These are phyloP conservation scores for Pachymerium ferrugineum DNA, from an alignment of 2,888 invertebrate species.

Conservation along the genomic window DNA sequence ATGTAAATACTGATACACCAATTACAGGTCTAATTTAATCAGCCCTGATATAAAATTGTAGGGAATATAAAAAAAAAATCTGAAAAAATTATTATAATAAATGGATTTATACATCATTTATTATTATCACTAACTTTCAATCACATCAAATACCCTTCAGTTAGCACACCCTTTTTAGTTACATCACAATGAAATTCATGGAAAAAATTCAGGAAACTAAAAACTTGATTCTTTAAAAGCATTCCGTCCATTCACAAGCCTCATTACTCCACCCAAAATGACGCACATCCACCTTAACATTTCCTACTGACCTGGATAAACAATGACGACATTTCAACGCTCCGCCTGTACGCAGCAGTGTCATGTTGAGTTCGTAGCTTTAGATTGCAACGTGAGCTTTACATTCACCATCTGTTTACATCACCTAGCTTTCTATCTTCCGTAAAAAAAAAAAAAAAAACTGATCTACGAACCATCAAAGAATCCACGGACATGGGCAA, in stretches of 20 bases:
- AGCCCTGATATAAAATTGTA: too few species aligned
- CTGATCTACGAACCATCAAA: not conserved
- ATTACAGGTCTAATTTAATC: too few species aligned
- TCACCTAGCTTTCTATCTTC: not conserved
- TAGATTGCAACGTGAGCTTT: too few species aligned
- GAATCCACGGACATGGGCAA: not conserved
- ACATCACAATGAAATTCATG: not conserved
- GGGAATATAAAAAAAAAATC: too few species aligned
- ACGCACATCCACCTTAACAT: not conserved
- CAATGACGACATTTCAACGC: not conserved
- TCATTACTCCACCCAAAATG: not conserved
- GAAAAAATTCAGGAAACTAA: not conserved
- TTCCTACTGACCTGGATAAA: not conserved
- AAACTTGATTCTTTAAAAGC: too few species aligned
- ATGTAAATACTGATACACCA: too few species aligned
- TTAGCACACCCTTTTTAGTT: not conserved
- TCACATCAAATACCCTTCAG: too few species aligned
- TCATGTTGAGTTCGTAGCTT: too few species aligned
- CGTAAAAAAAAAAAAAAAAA: not conserved
- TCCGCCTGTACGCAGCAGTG: not conserved
- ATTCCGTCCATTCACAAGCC: too few species aligned
- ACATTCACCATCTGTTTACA: not conserved
- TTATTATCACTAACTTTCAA: not conserved
- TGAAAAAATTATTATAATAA: too few species aligned
- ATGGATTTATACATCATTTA: not conserved